Conservation (phyloP, 2,113 vertebrate species). For the Chloroceryle aenea region DNA sequence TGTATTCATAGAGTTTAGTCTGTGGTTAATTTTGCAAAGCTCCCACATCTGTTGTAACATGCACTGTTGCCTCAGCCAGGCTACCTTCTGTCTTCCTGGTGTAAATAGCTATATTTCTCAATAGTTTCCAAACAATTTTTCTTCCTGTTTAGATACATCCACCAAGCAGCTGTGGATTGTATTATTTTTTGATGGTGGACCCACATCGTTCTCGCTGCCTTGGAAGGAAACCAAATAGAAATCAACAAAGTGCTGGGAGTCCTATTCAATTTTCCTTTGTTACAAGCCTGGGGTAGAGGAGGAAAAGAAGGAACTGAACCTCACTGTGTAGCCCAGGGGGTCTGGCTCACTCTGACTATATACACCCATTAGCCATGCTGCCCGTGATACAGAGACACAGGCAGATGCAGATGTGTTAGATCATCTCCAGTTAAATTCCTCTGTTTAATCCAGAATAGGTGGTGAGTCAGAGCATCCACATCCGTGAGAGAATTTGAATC, state of each 20-base stretch:
- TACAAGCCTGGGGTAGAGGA: neutral
- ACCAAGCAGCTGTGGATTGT: neutral
- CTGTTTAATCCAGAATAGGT: neutral
- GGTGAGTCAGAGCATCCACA: accelerated
- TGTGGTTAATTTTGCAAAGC: neutral
- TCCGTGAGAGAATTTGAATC: neutral
- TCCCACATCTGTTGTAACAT: neutral
- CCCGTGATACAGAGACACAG: neutral
- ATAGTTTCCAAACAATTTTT: neutral
- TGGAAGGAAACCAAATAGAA: neutral
- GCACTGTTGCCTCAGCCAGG: neutral
- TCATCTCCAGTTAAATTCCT: neutral
- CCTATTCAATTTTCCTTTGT: neutral
- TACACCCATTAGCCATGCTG: accelerated
- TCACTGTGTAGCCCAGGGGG: neutral
- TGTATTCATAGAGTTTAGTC: neutral
- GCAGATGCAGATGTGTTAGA: neutral
- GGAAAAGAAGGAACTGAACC: neutral
- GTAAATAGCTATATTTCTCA: neutral
- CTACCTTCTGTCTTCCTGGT: neutral
- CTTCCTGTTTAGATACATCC: neutral
- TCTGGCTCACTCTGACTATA: neutral
- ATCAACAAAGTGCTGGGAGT: neutral
- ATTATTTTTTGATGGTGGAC: neutral
- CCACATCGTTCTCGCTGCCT: neutral